A percentile compares a stretch with the other conserved stretches of the same genome.
phyloP scores from a whole-genome alignment of 2,888 invertebrate species.

The Parapristionchus giblindavisi region DNA sequence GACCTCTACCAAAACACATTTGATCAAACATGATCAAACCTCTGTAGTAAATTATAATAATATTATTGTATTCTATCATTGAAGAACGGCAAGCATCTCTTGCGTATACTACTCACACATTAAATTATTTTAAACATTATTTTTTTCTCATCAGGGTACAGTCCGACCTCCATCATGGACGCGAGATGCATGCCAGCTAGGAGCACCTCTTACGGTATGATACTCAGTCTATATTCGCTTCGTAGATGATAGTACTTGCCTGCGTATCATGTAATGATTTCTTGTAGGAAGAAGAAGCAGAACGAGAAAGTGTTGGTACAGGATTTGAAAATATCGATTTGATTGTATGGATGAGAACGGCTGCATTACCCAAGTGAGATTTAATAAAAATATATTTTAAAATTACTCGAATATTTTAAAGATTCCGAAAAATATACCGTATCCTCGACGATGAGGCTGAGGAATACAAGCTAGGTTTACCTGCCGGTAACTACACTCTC shows the following conservation, averaged over 20 bases:
- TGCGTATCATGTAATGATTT: not conserved
- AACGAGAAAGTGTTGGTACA: conserved; percentile 10
- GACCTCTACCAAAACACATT: no score
- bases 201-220: not conserved
- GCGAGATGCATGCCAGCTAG: conserved; percentile 2
- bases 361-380: conserved; percentile 32
- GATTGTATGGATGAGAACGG: conserved; percentile 34
- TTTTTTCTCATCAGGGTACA: conserved; percentile 24
- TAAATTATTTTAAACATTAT: conserved; percentile 12
- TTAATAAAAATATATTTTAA: not conserved
- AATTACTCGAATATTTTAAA: not conserved
- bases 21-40: no score
- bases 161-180: conserved; percentile 24
- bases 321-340: conserved; percentile 31
- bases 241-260: not conserved
- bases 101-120: no score
- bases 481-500: conserved; percentile 32
- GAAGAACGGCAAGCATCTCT: no score
- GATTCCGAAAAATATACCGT: conserved; percentile 37
- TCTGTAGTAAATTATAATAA: no score
- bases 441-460: conserved; percentile 20
- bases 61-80: not conserved
- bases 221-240: not conserved
- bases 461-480: not conserved
- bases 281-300: not conserved